Conservation (phyloP, 1,140 invertebrate species). For the Panulirus ornatus region DNA sequence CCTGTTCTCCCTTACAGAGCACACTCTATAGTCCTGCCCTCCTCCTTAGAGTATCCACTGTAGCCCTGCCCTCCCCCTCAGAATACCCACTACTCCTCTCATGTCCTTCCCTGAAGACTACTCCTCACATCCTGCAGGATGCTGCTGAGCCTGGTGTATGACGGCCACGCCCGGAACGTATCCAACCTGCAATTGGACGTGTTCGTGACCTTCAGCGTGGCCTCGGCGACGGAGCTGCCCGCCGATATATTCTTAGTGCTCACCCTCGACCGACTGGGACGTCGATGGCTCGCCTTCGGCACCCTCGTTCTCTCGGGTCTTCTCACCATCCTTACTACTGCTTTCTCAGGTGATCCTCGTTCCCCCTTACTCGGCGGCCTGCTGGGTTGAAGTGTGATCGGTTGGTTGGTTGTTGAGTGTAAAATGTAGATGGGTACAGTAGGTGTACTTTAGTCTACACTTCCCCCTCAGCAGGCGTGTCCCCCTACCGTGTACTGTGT, state of each 20-base stretch:
- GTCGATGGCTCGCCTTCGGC: conserved; percentile 89
- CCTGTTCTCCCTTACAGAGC: too few species aligned
- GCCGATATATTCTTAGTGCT: conserved; percentile 89
- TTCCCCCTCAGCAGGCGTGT: too few species aligned
- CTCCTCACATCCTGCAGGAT: conserved; percentile 81
- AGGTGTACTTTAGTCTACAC: too few species aligned
- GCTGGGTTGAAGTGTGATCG: conserved; percentile 79
- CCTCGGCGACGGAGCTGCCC: conserved; percentile 88
- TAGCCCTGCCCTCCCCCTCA: too few species aligned
- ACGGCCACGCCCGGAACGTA: conserved; percentile 91
- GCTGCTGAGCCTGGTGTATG: conserved; percentile 90
- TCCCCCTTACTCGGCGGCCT: too few species aligned
- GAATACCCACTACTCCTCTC: too few species aligned
- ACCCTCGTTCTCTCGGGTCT: conserved; percentile 87
- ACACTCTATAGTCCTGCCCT: neutral
- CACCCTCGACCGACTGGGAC: conserved; percentile 88
- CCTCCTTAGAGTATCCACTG: too few species aligned
- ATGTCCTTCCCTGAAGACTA: conserved; percentile 2
- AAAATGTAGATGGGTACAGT: too few species aligned
- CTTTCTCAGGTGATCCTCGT: conserved; percentile 81
- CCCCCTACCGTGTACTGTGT: too few species aligned
- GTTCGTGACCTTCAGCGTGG: conserved; percentile 90
- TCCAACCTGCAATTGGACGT: conserved; percentile 86
- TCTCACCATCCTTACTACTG: conserved; percentile 87
- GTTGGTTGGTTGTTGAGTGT: too few species aligned